phyloP scores from a whole-genome alignment of 23 tunicate genomes.

The Pegea sp. region DNA sequence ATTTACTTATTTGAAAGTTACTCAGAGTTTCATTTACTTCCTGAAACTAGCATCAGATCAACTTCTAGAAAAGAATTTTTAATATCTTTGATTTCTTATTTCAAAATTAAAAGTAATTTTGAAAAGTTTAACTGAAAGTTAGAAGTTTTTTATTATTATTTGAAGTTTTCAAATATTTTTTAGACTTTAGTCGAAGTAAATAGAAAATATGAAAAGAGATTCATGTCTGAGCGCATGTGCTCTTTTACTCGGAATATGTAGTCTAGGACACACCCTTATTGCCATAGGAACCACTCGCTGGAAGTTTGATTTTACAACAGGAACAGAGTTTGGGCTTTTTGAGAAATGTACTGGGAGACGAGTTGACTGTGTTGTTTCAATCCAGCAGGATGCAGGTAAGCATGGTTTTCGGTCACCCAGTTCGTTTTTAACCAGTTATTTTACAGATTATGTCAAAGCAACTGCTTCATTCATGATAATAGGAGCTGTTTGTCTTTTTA shows the following conservation, averaged over 20 bases:
- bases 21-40: too few relatives aligned
- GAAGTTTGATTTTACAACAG: not conserved
- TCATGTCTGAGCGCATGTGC: conserved; percentile 2
- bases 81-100: too few relatives aligned
- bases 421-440: not conserved
- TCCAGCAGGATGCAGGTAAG: not conserved
- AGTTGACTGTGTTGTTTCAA: not conserved
- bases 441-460: conserved; percentile 4
- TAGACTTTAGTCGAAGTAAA: not conserved
- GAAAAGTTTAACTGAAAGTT: too few relatives aligned
- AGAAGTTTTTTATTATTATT: too few relatives aligned
- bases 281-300: conserved; percentile 20
- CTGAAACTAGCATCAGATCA: too few relatives aligned
- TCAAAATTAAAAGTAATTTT: too few relatives aligned
- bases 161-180: too few relatives aligned
- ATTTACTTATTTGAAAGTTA: too few relatives aligned
- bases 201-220: conserved; percentile 2
- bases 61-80: too few relatives aligned
- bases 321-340: conserved; percentile 8
- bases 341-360: conserved; percentile 5
- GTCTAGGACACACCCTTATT: conserved; percentile 4
- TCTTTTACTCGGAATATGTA: conserved; percentile 4
- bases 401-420: not conserved
- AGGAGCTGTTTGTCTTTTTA: conserved; percentile 2
- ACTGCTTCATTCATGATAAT: conserved; percentile 13